Evolutionary conservation across 2,113 vertebrate genomes (phyloP), one percentile per base, ranked within the genome.

Genomic region (Plecturocebus donacophilus): DNA sequence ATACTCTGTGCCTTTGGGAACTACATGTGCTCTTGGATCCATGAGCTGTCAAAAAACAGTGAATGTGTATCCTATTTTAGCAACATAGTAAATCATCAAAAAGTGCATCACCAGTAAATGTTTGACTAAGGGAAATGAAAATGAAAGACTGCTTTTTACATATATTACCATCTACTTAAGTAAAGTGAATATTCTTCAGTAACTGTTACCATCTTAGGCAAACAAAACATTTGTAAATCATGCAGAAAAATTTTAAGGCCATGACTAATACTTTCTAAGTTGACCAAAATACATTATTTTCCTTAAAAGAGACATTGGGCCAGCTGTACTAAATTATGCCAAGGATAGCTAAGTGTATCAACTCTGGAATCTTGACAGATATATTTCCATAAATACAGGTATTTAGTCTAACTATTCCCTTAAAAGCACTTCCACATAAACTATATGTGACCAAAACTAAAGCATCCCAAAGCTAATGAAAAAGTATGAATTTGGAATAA

Each of bases 371-470:
- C 64, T 45, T 90, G 40, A 83, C 20, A 81, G 54, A 68, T 73
- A 81, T 9, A 86, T 40, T 92, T 96, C 80, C 54, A 95, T n/a
- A 92, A 85, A 94, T 12, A 82, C 47, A 90, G 25, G n/a, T 49
- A 97, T 77, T 88, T 83, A 91, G 8, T 94, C 40, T 93, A 96
- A 73, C 45, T 90, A 87, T 75, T 86, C n/a, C 73, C 19, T 95
- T 91, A 90, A 54, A 8, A 30, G 10, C 35, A 79, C 0, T 90
- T 68, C 38, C 47, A 90, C 21, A 89, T 90, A 93, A 96, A 61
- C 47, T 75, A 68, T 16, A 80, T 73, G 75, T 58, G 32, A 86
- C 54, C 54, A 85, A 73, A 11, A 73, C n/a, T 73, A 91, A 85
- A 93, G 21, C 40, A 90, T 86, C 7, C 3, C 66, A 90, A 13